phyloP scores from a whole-genome alignment of 2,888 invertebrate genomes.

The Flexamia atlantica region DNA sequence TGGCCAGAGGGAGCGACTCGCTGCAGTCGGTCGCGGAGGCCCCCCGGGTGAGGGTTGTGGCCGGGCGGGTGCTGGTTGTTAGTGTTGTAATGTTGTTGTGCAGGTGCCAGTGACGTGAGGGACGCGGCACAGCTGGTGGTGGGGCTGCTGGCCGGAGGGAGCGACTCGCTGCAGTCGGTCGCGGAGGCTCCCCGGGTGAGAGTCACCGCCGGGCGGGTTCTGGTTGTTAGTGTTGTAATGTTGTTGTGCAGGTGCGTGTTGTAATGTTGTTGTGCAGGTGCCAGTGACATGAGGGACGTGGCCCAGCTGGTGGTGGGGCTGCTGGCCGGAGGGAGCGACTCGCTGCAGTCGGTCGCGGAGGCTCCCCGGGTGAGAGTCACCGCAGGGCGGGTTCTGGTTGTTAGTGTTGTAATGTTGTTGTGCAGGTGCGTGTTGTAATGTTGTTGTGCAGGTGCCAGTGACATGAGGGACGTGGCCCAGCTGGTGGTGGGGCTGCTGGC shows the following conservation, averaged over 20 bases:
- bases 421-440: too few relatives aligned
- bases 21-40: conserved; percentile 76
- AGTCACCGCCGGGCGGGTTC: background rate
- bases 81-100: background rate
- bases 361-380: conserved; percentile 74
- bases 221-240: too few relatives aligned
- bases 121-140: conserved; percentile 76
- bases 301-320: conserved; percentile 77
- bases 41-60: conserved; percentile 73
- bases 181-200: conserved; percentile 77
- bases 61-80: background rate
- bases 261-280: conserved; percentile 71
- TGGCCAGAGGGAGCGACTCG: conserved; percentile 73
- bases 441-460: too few relatives aligned
- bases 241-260: too few relatives aligned
- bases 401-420: too few relatives aligned
- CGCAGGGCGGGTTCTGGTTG: background rate
- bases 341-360: conserved; percentile 76
- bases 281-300: conserved; percentile 76
- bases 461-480: too few relatives aligned
- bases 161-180: conserved; percentile 75
- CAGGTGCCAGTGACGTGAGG: conserved; percentile 76
- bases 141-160: conserved; percentile 72
- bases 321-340: conserved; percentile 74
- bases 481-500: too few relatives aligned